Conservation (phyloP, 2,113 vertebrate species). For the Pelecanus crispus region DNA sequence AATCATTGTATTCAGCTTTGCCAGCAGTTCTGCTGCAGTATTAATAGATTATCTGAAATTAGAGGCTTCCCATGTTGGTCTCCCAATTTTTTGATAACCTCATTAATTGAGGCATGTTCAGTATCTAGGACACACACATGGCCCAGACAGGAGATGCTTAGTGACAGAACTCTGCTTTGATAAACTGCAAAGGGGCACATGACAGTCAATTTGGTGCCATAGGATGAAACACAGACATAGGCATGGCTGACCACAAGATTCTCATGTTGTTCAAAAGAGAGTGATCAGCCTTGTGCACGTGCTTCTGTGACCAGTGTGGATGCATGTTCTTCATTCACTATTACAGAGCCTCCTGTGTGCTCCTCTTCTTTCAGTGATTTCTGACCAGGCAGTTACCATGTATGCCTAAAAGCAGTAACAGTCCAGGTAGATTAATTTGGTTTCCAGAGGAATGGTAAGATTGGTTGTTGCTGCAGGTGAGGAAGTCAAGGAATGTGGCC, state of each 20-base stretch:
- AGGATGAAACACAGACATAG: not conserved
- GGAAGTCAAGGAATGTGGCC: not conserved
- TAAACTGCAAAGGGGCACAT: not conserved
- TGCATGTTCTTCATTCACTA: not conserved
- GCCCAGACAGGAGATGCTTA: not conserved
- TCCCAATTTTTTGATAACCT: not conserved
- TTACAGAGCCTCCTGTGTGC: not conserved
- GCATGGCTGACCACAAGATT: not conserved
- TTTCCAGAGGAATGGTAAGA: not conserved
- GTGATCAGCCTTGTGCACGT: not conserved
- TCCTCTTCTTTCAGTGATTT: not conserved
- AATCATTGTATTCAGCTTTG: not conserved
- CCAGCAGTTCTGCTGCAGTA: not conserved
- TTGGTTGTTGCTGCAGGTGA: not conserved
- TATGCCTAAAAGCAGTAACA: not conserved
- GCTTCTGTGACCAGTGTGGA: not conserved
- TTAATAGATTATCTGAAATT: not conserved
- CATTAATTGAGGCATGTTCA: not conserved
- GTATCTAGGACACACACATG: not conserved
- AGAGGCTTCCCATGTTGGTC: not conserved
- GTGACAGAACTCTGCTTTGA: not conserved
- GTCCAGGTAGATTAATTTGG: not conserved
- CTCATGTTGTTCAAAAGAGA: not conserved
- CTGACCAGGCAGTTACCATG: not conserved
- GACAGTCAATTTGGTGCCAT: not conserved